phyloP scores from a whole-genome alignment of 2,797 vertebrate species.

The Setipinna tenuifilis region DNA sequence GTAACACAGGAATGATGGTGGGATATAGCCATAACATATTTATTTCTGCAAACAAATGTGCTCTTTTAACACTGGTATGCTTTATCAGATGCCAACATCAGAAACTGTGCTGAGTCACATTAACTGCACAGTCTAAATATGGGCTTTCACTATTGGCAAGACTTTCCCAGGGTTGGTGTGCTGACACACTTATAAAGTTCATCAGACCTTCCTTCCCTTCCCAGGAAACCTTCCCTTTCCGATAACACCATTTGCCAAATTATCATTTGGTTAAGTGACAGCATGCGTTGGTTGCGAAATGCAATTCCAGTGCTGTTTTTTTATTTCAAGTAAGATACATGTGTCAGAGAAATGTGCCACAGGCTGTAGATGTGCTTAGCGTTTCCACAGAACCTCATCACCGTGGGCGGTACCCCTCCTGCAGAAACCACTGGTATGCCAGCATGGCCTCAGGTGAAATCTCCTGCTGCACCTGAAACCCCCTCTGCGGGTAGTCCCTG shows the following conservation, averaged over 20 bases:
- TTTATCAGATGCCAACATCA: background rate
- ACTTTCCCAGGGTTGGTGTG: background rate
- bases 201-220: too few relatives aligned
- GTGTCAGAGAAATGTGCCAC: background rate
- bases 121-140: background rate
- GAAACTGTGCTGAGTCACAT: background rate
- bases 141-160: background rate
- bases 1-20: background rate
- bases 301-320: too few relatives aligned
- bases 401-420: slow-evolving; percentile 45
- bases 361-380: background rate
- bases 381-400: slow-evolving; percentile 38
- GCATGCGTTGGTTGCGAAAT: too few relatives aligned
- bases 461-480: slow-evolving; percentile 55
- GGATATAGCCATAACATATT: background rate
- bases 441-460: slow-evolving; percentile 39
- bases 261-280: too few relatives aligned
- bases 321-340: background rate
- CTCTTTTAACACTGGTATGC: background rate
- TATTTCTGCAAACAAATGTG: background rate
- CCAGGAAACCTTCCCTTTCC: too few relatives aligned
- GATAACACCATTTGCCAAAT: too few relatives aligned
- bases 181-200: too few relatives aligned
- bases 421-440: slow-evolving; percentile 48
- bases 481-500: slow-evolving; percentile 44